Base-by-base conservation (phyloP, 2,113 vertebrate genomes). In the Solea senegalensis region DNA sequence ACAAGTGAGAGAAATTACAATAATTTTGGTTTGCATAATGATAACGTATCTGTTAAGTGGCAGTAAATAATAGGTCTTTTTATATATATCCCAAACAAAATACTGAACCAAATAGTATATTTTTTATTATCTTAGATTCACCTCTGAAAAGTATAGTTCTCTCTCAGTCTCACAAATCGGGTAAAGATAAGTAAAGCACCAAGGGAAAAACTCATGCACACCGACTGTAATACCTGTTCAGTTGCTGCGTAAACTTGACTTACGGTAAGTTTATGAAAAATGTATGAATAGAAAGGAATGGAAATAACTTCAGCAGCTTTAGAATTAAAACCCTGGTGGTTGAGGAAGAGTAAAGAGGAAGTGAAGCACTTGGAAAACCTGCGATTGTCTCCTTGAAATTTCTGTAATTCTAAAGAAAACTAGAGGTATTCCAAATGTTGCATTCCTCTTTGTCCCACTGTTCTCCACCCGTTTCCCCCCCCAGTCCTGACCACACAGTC, bases 271-370 rank as follows among this genome's bases (percentile, higher is more conserved):
- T 78, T 45, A 48, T 13, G 14, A 2, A 48, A 83, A 65, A 69
- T 51, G 26, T 53, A 75, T 52, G 50, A 85, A 77, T 84, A 52
- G 73, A 80, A 81, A 76, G 45, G 58, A 85, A 84, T 73, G 57
- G 15, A 87, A 85, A 74, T 60, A 86, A 90, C 77, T 84, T 86
- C 75, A 89, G 90, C 91, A 91, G 87, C 90, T 86, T 86, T 76
- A 86, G 76, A 90, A 88, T 82, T 81, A 83, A 89, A 88, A 88
- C 83, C 74, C 78, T 84, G 81, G 73, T 45, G 56, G 61, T 68
- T 54, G 73, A 58, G 65, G 67, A 62, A 63, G 76, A 84, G 69
- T 54, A 65, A 88, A 82, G 82, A 89, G 81, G 69, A 57, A 60
- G 62, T 74, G 76, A 55, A 89, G 78, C 80, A 75, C 69, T 85